These are phyloP conservation scores for Anhinga anhinga DNA, from an alignment of 2,113 vertebrate species.

Conservation along the genomic window DNA sequence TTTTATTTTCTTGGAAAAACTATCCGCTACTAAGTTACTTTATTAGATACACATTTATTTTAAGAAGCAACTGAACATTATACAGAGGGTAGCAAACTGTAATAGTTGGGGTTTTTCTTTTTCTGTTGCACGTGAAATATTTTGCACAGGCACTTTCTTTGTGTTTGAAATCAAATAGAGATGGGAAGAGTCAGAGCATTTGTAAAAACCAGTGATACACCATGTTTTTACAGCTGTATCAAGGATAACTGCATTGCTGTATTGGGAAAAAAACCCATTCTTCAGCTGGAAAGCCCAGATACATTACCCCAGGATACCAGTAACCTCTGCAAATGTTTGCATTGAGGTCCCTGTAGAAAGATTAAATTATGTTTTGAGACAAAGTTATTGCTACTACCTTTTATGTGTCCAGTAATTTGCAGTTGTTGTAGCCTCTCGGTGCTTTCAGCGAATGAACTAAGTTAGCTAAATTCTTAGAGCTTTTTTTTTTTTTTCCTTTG, in stretches of 20 bases:
- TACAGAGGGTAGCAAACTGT: neutral
- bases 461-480: neutral
- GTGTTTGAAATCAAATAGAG: neutral
- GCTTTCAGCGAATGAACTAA: neutral
- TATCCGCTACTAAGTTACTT: neutral
- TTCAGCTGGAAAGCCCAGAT: neutral
- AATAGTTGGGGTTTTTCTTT: neutral
- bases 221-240: neutral
- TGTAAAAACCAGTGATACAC: neutral
- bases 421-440: neutral
- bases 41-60: neutral
- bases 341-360: neutral
- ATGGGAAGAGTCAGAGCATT: neutral
- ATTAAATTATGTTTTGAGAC: neutral
- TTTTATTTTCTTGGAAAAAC: neutral
- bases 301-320: neutral
- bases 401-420: neutral
- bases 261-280: neutral
- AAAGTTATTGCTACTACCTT: neutral
- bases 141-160: neutral
- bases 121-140: neutral
- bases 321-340: neutral
- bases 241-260: neutral
- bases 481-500: too few species aligned
- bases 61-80: neutral